phyloP scores from a whole-genome alignment of 2,888 invertebrate genomes.

The Agapostemon virescens region DNA sequence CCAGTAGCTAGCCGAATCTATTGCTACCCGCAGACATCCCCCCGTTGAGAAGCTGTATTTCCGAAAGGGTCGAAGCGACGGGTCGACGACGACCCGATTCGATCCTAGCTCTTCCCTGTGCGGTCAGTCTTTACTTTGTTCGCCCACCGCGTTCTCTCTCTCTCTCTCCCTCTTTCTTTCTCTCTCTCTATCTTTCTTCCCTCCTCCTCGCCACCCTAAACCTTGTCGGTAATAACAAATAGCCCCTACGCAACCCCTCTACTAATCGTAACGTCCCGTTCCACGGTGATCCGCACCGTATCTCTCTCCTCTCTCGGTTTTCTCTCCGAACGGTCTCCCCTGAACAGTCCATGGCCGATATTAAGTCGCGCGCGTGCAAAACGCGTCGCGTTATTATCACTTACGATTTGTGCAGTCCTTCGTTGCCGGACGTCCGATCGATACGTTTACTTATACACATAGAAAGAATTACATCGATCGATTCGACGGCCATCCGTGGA shows the following conservation, averaged over 20 bases:
- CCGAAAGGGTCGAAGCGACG: neutral
- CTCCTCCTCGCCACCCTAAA: conserved; percentile 25
- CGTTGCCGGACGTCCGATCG: conserved; percentile 45
- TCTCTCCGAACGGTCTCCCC: neutral
- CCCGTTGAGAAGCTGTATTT: neutral
- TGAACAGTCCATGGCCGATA: conserved; percentile 16
- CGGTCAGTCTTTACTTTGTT: conserved; percentile 38
- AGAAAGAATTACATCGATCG: conserved; percentile 17
- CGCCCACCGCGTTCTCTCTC: conserved; percentile 5
- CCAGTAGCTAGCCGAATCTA: neutral
- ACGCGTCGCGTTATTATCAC: conserved; percentile 51
- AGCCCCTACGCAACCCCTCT: conserved; percentile 44
- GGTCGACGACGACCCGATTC: conserved; percentile 3
- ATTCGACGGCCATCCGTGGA: conserved; percentile 17
- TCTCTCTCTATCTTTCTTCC: conserved; percentile 3
- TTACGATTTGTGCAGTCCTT: conserved; percentile 56
- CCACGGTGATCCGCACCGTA: conserved; percentile 11
- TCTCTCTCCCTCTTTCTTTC: neutral
- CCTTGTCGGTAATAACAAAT: conserved; percentile 43
- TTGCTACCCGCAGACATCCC: neutral
- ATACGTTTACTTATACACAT: conserved; percentile 22
- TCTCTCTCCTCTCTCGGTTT: conserved; percentile 5
- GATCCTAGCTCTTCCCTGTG: conserved; percentile 18
- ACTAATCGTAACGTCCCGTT: conserved; percentile 2
- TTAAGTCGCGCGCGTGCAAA: conserved; percentile 24